These are phyloP conservation scores for Phania funesta DNA, from an alignment of 2,888 invertebrate genomes.

Conservation along the genomic window DNA sequence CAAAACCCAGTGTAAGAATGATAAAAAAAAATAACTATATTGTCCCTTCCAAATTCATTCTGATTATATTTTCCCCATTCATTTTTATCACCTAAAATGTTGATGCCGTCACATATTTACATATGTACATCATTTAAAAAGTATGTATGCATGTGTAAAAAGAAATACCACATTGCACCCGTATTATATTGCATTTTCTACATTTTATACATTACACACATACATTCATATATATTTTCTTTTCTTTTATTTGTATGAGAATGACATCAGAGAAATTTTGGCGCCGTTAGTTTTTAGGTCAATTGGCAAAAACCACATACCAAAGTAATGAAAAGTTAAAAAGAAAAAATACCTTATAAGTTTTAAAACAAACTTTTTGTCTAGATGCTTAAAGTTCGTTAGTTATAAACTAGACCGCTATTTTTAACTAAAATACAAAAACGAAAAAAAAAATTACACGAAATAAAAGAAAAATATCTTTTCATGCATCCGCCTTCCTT, in stretches of 20 bases:
- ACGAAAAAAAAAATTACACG: constrained; percentile 3
- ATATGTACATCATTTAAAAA: not conserved
- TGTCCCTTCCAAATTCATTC: not conserved
- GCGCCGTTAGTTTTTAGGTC: constrained; percentile 68
- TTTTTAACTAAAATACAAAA: constrained; percentile 5
- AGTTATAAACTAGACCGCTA: constrained; percentile 7
- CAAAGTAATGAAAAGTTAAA: constrained; percentile 19
- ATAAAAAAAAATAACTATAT: not conserved
- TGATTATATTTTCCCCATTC: too few species aligned
- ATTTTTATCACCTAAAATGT: not conserved
- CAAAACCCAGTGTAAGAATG: not conserved
- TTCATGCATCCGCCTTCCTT: not conserved
- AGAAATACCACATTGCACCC: constrained; percentile 39
- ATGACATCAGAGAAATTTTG: constrained; percentile 68
- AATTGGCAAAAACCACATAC: constrained; percentile 57
- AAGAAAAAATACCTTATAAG: not conserved
- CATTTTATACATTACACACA: not conserved
- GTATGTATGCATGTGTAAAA: not conserved
- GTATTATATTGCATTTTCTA: constrained; percentile 30
- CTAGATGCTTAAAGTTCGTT: constrained; percentile 1
- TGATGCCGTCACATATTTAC: not conserved
- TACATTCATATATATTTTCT: not conserved
- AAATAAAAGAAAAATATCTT: constrained; percentile 18
- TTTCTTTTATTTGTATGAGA: constrained; percentile 35
- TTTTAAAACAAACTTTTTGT: not conserved